phyloP scores from a whole-genome alignment of 2,888 invertebrate species.

The Lepeophtheirus nordmannii region DNA sequence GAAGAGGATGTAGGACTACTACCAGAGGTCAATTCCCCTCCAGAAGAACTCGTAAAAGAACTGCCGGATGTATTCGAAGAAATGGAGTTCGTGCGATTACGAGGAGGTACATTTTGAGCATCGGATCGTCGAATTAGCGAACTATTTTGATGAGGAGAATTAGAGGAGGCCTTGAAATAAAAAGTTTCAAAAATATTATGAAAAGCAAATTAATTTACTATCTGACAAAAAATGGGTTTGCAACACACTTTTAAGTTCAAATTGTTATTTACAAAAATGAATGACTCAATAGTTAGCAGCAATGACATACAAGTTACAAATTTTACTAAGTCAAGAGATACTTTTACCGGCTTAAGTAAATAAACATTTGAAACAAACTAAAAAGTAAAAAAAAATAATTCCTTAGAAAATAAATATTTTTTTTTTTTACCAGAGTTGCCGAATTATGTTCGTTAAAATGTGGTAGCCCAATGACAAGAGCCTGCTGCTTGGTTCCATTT shows the following conservation, averaged over 20 bases:
- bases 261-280: too few relatives aligned
- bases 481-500: background rate
- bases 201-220: too few relatives aligned
- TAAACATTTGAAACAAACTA: too few relatives aligned
- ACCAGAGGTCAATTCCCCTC: background rate
- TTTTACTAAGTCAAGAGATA: too few relatives aligned
- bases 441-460: background rate
- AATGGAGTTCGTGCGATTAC: constrained; percentile 22
- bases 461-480: background rate
- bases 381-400: too few relatives aligned
- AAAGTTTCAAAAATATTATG: background rate
- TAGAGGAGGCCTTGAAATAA: background rate
- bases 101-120: constrained; percentile 21
- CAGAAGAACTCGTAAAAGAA: constrained; percentile 8
- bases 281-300: too few relatives aligned
- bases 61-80: constrained; percentile 20
- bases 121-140: constrained; percentile 20
- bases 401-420: too few relatives aligned
- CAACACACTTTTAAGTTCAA: too few relatives aligned
- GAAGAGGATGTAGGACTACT: constrained; percentile 9
- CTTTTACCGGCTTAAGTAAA: too few relatives aligned
- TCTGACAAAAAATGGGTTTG: too few relatives aligned
- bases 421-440: background rate
- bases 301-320: too few relatives aligned
- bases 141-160: background rate